A percentile compares a stretch with the other conserved stretches of the same genome.
phyloP scores from a whole-genome alignment of 2,113 vertebrate genomes.

The Caretta caretta region DNA sequence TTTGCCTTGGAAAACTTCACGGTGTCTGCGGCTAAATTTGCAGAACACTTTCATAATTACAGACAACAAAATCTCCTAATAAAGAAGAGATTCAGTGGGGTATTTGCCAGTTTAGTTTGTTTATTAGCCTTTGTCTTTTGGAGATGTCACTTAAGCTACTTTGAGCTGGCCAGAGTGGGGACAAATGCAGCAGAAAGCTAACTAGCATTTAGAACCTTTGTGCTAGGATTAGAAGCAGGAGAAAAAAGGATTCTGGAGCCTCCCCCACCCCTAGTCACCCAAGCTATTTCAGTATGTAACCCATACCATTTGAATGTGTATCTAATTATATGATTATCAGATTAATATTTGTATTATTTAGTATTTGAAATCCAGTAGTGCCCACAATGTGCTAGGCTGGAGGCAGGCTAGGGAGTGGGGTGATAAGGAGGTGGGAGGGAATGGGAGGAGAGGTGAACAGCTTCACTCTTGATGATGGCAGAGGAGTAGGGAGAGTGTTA shows the following conservation, averaged over 20 bases:
- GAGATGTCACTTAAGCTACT: neutral
- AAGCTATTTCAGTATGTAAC: neutral
- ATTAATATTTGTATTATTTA: neutral
- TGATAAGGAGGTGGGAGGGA: neutral
- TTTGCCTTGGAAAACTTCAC: conserved; percentile 90
- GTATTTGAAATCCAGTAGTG: neutral
- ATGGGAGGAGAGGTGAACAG: neutral
- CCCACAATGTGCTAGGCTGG: fast-evolving
- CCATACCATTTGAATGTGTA: neutral
- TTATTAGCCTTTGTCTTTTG: neutral
- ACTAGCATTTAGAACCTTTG: neutral
- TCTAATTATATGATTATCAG: neutral
- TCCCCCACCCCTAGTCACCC: neutral
- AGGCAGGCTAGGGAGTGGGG: neutral
- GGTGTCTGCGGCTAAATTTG: conserved; percentile 71
- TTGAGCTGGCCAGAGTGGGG: neutral
- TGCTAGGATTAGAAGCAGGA: neutral
- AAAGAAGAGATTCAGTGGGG: conserved; percentile 85
- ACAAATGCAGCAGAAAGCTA: neutral
- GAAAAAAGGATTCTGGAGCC: neutral
- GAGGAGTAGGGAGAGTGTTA: neutral
- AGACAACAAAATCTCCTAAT: conserved; percentile 78
- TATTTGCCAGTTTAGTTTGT: conserved; percentile 48
- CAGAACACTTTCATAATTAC: conserved; percentile 74
- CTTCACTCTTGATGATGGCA: neutral